Base-by-base conservation (phyloP, 2,888 invertebrate genomes). In the Hydrotaea diabolus region DNA sequence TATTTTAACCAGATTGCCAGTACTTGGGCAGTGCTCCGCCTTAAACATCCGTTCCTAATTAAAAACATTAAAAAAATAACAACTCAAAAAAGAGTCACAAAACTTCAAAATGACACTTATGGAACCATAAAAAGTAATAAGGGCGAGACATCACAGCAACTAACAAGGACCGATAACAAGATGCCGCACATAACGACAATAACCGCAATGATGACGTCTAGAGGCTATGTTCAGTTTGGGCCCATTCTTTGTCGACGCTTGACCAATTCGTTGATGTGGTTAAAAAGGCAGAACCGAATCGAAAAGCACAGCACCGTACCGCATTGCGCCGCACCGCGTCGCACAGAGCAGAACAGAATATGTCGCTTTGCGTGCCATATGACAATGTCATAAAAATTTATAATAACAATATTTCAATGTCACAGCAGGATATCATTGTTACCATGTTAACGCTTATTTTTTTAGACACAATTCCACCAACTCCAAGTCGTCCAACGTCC, bases 351-450 rank as follows among this genome's bases (percentile, higher is more conserved):
- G 39, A 39, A 66, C 59, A 7, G 78, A 80, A 84, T 80, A 81
- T 82, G 82, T 85, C 82, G 79, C 85, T 77, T 87, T 64, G 85
- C 86, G 85, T 86, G 85, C 87, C 86, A 87, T 88, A 87, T 87
- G 88, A 89, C 89, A 90, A 87, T 88, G 90, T 89, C 91, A 89
- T 89, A 88, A 89, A 89, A 89, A 88, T 90, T 88, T 88, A 91
- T 88, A 90, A 89, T 89, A 91, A 90, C 89, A 91, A 91, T 91
- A 91, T 90, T 91, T 92, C 92, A 92, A 89, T 91, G 90, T 89
- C 92, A 88, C 92, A 90, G 92, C 92, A 89, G 92, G 92, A 89
- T 88, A 88, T 90, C 90, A 92, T 92, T 92, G 92, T 92, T 92
- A 89, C 91, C 92, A 92, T 92, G 92, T 92, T 92, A 92, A 92